Conservation (phyloP, 1,140 invertebrate species). For the Drosophila orosa region DNA sequence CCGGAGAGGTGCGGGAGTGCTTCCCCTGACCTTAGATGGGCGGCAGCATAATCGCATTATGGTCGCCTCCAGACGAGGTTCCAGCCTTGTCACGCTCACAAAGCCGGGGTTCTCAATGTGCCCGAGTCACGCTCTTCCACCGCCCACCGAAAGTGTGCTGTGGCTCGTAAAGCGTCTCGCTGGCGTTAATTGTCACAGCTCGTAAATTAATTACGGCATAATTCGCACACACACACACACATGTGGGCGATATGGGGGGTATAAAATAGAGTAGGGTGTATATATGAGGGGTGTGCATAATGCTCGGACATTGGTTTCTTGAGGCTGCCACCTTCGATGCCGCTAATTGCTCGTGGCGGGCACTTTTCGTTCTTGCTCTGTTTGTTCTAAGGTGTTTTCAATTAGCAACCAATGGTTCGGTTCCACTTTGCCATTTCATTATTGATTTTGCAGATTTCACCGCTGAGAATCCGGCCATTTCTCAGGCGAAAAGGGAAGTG, state of each 20-base stretch:
- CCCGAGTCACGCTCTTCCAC: conserved; percentile 59
- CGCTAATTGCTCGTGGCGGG: conserved; percentile 74
- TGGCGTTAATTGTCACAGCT: conserved; percentile 81
- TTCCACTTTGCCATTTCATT: conserved; percentile 6
- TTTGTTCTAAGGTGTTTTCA: conserved; percentile 80
- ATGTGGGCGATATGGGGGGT: conserved; percentile 3
- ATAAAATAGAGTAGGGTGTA: neutral
- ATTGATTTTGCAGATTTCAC: conserved; percentile 67
- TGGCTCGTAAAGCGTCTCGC: conserved; percentile 40
- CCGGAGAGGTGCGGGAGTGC: conserved; percentile 19
- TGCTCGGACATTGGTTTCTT: conserved; percentile 44
- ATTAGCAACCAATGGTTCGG: conserved; percentile 64
- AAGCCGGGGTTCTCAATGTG: conserved; percentile 35
- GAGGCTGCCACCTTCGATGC: conserved; percentile 65
- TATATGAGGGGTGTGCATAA: conserved; percentile 6
- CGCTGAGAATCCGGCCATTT: conserved; percentile 30
- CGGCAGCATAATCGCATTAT: conserved; percentile 38
- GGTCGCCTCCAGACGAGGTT: conserved; percentile 39
- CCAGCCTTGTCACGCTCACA: conserved; percentile 61
- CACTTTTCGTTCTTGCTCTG: conserved; percentile 66
- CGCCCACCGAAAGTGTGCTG: conserved; percentile 47
- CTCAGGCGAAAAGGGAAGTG: neutral
- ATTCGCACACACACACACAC: conserved; percentile 48
- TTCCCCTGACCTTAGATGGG: conserved; percentile 34
- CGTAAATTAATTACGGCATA: conserved; percentile 82